Conservation (phyloP, 1,140 invertebrate species). For the Ooceraea biroi region DNA sequence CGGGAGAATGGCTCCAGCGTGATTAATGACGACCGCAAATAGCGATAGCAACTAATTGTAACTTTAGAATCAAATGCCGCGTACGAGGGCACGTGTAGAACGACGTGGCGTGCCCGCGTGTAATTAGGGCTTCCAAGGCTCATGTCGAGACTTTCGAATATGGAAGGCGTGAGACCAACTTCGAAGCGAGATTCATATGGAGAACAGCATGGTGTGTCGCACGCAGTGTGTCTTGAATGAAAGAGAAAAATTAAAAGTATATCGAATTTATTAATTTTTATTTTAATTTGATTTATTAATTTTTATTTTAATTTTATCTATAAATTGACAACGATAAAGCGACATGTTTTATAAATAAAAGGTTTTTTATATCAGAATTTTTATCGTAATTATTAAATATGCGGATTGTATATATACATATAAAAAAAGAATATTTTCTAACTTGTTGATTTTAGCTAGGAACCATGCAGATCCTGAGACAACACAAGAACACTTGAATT, state of each 20-base stretch:
- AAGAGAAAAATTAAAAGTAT: background rate
- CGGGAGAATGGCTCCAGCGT: slow-evolving; percentile 37
- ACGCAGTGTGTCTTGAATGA: background rate
- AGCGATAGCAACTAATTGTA: slow-evolving; percentile 52
- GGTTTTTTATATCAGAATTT: background rate
- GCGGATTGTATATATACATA: background rate
- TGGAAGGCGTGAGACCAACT: background rate
- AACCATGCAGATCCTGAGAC: background rate
- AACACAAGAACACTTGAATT: slow-evolving; percentile 30
- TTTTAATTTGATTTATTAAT: background rate
- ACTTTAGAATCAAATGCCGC: slow-evolving; percentile 46
- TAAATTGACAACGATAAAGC: background rate
- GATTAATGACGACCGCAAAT: slow-evolving; percentile 35
- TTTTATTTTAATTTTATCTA: background rate
- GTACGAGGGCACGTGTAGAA: slow-evolving; percentile 1
- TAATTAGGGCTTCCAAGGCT: slow-evolving; percentile 1
- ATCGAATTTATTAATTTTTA: background rate
- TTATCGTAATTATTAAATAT: background rate
- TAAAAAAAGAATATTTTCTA: background rate
- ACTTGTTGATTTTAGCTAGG: background rate
- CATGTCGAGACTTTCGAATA: background rate
- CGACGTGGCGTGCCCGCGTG: background rate
- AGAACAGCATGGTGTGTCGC: background rate
- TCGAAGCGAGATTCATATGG: background rate
- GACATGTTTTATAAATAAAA: background rate